phyloP scores from a whole-genome alignment of 2,797 vertebrate genomes.

The Lithobates pipiens region DNA sequence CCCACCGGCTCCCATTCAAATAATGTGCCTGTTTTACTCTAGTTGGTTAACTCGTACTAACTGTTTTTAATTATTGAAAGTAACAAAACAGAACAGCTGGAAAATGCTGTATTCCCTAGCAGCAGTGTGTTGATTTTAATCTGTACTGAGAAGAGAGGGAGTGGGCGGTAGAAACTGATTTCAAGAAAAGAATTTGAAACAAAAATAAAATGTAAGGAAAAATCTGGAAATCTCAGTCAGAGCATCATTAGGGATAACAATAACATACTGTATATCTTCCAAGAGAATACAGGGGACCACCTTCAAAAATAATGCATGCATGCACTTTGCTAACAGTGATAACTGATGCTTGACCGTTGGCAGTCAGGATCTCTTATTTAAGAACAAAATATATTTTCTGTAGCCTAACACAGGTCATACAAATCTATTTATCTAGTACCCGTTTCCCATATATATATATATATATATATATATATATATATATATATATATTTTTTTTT shows the following conservation, averaged over 20 bases:
- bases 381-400: not conserved
- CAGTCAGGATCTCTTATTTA: not conserved
- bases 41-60: conserved; percentile 72
- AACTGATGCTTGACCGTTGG: conserved; percentile 10
- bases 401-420: not conserved
- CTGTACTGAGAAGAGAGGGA: conserved; percentile 73
- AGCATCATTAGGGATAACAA: conserved; percentile 20
- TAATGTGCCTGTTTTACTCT: conserved; percentile 70
- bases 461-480: no score
- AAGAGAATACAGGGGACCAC: not conserved
- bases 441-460: no score
- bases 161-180: conserved; percentile 48
- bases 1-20: conserved; percentile 67
- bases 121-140: conserved; percentile 78
- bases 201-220: conserved; percentile 16
- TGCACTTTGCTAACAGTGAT: conserved; percentile 15
- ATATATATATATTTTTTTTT: no score
- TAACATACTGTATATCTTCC: not conserved
- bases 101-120: conserved; percentile 76
- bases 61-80: conserved; percentile 82
- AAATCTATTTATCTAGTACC: no score
- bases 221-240: not conserved
- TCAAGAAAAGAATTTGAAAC: conserved; percentile 15
- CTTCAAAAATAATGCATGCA: conserved; percentile 1
- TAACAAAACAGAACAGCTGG: conserved; percentile 79